These are phyloP conservation scores for Lycia hirtaria DNA, from an alignment of 2,888 invertebrate species.

Conservation along the genomic window DNA sequence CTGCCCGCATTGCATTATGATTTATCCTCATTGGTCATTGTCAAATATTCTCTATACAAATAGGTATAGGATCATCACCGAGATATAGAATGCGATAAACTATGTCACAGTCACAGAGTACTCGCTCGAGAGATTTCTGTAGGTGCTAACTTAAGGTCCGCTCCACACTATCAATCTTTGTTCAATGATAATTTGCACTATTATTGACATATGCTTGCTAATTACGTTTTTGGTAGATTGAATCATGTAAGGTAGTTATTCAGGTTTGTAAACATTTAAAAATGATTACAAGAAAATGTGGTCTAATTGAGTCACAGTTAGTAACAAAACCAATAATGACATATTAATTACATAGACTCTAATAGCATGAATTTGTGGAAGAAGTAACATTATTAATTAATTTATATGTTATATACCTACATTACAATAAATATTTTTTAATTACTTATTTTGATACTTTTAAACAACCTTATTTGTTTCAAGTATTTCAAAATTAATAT, in stretches of 20 bases:
- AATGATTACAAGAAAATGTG: neutral
- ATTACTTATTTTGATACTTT: neutral
- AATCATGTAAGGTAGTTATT: slow-evolving; percentile 15
- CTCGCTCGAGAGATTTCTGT: slow-evolving; percentile 18
- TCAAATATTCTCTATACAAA: slow-evolving; percentile 21
- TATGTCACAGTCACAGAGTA: slow-evolving; percentile 22
- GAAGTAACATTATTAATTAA: neutral
- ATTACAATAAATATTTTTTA: neutral
- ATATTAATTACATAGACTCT: neutral
- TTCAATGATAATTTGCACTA: slow-evolving; percentile 7
- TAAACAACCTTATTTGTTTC: too few species aligned
- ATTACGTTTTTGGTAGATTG: slow-evolving; percentile 14
- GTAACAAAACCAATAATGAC: slow-evolving; percentile 7
- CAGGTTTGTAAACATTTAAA: slow-evolving; percentile 2
- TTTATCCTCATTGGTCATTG: slow-evolving; percentile 21
- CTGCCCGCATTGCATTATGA: neutral
- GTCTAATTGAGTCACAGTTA: neutral
- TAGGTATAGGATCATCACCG: slow-evolving; percentile 42
- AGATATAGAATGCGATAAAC: slow-evolving; percentile 20
- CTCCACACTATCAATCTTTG: slow-evolving; percentile 26
- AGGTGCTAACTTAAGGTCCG: slow-evolving; percentile 16
- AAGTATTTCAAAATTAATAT: too few species aligned
- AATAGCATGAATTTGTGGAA: neutral
- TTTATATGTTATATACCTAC: neutral
- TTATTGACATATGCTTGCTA: slow-evolving; percentile 12